Evolutionary conservation across 2,113 vertebrate species (phyloP).

Genomic region (Centrocercus urophasianus): DNA sequence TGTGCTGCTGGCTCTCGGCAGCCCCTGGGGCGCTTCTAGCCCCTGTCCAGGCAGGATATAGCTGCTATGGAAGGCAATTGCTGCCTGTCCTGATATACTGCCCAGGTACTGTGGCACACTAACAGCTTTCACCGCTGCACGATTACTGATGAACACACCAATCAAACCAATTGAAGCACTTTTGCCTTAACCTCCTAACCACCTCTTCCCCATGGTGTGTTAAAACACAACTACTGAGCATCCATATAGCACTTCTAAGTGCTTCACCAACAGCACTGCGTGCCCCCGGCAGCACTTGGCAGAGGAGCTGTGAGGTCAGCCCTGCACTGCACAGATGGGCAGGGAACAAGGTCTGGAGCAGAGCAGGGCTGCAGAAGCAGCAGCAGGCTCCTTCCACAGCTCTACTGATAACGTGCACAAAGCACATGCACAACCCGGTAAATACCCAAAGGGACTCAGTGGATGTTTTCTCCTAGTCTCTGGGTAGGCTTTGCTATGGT

Average conservation of each 20-base stretch:
- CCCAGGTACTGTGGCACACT: background rate
- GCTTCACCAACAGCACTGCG: background rate
- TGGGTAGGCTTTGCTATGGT: background rate
- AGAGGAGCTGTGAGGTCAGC: slow-evolving; percentile 6
- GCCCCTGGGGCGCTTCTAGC: background rate
- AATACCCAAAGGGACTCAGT: background rate
- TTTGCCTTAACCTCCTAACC: background rate
- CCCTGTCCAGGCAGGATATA: background rate
- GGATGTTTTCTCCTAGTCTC: background rate
- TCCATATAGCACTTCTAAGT: background rate
- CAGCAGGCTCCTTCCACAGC: accelerated
- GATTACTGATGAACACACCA: background rate
- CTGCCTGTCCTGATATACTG: slow-evolving; percentile 22
- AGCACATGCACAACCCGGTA: background rate
- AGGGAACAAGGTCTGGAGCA: background rate
- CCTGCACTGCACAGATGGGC: background rate
- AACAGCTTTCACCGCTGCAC: background rate
- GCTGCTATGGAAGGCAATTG: background rate
- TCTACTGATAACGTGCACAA: background rate
- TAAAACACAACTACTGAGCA: background rate
- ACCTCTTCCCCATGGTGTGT: background rate
- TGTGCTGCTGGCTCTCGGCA: accelerated
- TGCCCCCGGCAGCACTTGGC: background rate
- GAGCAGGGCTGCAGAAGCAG: background rate
- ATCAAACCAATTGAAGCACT: background rate